These are phyloP conservation scores for Andrena bucephala DNA, from an alignment of 2,888 invertebrate genomes.

Conservation along the genomic window DNA sequence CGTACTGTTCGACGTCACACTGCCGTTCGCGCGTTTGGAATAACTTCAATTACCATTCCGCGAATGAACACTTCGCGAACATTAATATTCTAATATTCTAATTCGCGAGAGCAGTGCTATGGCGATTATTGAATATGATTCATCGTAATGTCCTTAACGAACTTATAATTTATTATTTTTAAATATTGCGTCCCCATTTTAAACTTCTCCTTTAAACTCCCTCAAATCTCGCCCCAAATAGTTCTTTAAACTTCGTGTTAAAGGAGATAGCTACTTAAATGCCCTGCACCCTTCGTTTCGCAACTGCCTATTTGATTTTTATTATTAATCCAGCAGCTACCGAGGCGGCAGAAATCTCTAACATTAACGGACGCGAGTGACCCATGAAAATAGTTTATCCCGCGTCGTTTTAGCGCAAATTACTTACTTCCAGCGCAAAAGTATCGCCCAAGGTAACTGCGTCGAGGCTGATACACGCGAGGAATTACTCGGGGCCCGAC, in stretches of 20 bases:
- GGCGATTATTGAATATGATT: background rate
- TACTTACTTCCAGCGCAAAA: slow-evolving; percentile 34
- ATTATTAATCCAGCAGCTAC: slow-evolving; percentile 19
- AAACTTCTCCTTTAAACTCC: background rate
- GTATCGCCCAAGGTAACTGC: slow-evolving; percentile 28
- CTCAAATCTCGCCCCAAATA: background rate
- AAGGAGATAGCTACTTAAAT: too few species aligned
- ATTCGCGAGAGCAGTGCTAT: background rate
- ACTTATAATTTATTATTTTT: too few species aligned
- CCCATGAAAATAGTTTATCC: slow-evolving; percentile 48
- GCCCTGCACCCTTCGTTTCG: background rate
- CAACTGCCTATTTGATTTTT: slow-evolving; percentile 3
- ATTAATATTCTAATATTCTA: background rate
- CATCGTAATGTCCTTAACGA: too few species aligned
- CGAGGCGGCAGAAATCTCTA: slow-evolving; percentile 30
- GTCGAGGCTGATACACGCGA: slow-evolving; percentile 9
- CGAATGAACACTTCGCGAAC: background rate
- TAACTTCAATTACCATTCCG: background rate
- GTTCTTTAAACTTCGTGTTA: background rate
- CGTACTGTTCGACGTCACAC: background rate
- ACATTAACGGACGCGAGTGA: slow-evolving; percentile 34
- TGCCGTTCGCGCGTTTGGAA: background rate
- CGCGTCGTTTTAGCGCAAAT: slow-evolving; percentile 21
- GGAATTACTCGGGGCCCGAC: background rate
- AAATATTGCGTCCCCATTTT: too few species aligned